These are phyloP conservation scores for Paramormyrops hopkinsi DNA, from an alignment of 2,797 vertebrate genomes.

Conservation along the genomic window DNA sequence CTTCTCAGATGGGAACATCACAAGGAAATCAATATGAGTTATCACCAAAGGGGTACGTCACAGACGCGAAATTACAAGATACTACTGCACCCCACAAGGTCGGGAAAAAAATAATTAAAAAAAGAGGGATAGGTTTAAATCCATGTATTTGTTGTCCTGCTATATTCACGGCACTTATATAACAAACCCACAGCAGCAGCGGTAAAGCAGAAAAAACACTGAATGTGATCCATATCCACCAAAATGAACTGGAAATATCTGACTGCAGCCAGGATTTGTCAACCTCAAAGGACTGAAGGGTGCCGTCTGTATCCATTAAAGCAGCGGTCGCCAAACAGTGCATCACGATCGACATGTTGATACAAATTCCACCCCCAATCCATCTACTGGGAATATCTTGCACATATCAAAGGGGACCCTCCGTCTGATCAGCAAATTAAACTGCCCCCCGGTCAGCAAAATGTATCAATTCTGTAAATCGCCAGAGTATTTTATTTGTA, in stretches of 20 bases:
- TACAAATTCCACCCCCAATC: background rate
- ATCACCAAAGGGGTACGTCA: background rate
- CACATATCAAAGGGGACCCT: background rate
- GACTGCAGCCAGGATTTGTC: background rate
- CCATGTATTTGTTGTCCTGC: background rate
- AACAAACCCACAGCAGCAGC: background rate
- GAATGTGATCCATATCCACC: background rate
- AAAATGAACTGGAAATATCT: background rate
- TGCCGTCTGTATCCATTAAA: background rate
- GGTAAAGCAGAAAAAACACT: background rate
- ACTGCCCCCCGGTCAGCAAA: background rate
- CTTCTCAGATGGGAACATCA: constrained; percentile 18
- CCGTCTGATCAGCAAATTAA: background rate
- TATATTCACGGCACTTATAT: background rate
- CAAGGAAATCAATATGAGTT: constrained; percentile 22
- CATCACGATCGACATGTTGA: background rate
- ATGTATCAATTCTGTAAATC: background rate
- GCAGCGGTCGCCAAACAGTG: background rate
- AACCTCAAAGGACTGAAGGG: background rate
- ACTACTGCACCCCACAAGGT: background rate
- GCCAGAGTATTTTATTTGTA: background rate
- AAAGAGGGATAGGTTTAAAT: background rate
- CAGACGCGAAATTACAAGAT: background rate
- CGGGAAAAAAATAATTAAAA: background rate
- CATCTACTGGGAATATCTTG: background rate